phyloP scores from a whole-genome alignment of 2,113 vertebrate species.

The mouse (Mus musculus) region DNA sequence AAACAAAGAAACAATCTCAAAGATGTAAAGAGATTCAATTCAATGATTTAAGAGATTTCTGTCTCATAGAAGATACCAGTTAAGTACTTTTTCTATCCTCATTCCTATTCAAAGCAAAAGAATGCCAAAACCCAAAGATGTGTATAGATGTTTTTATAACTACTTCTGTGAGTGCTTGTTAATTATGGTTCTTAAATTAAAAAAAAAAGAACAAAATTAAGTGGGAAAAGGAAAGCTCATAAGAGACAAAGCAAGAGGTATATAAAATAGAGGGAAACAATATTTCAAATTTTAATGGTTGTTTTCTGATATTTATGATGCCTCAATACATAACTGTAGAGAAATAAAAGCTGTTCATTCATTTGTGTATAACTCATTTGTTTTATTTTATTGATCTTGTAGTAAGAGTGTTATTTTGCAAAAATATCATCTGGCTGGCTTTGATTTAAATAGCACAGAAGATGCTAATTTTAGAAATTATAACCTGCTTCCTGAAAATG shows the following conservation, averaged over 20 bases:
- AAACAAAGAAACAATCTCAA: not conserved
- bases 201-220: not conserved
- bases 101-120: not conserved
- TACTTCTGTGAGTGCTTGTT: not conserved
- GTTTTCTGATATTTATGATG: not conserved
- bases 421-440: not conserved
- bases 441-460: not conserved
- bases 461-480: not conserved
- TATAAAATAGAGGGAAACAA: not conserved
- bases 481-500: too few species aligned
- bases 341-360: not conserved
- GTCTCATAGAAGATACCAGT: not conserved
- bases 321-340: not conserved
- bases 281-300: not conserved
- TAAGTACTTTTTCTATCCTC: not conserved
- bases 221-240: not conserved
- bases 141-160: not conserved
- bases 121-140: too few species aligned
- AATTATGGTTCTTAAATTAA: not conserved
- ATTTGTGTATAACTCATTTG: constrained; percentile 4
- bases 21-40: not conserved
- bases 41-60: not conserved
- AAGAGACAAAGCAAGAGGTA: not conserved
- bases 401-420: not conserved
- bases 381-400: not conserved